Base-by-base conservation (phyloP, 2,888 invertebrate genomes). In the Cantharis lateralis region DNA sequence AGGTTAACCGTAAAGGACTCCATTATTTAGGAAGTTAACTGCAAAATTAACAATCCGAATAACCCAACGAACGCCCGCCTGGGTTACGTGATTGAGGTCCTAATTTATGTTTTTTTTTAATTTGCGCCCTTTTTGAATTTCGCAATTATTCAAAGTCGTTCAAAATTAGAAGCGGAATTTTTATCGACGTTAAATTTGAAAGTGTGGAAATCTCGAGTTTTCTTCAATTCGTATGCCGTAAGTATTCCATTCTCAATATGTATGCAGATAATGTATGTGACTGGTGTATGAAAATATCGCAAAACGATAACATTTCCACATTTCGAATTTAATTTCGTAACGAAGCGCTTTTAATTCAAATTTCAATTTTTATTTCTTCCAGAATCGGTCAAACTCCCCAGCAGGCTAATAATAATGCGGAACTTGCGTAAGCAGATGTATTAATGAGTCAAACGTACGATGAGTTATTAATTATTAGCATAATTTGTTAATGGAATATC, bases 201-300 rank as follows among this genome's bases (percentile, higher is more conserved):
- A 48, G 48, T 48, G 48, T 48, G 48, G n/a, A 48, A 48, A 48
- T 48, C 48, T 48, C 48, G 64, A 68, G 13, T 18, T 75, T 68
- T 74, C 72, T 70, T 70, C 73, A 73, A 76, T 74, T 76, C 74
- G 77, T 75, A 79, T 77, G 72, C 79, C 73, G 75, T 73, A 64
- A 73, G 79, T 74, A 77, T 77, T 77, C 75, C 73, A 75, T 72
- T 71, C 77, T 75, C 79, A 77, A 79, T 78, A 78, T 78, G 76
- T 78, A 78, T 78, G 78, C 78, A 78, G 78, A 78, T 78, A 74
- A 78, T 76, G 78, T 76, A 75, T 78, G 78, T 79, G 79, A 74
- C 77, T 75, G 10, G 79, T 74, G 71, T 79, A 79, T 77, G 73
- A 79, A 78, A 74, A 28, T 18, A 62, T 32, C 18, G 24, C 28